A percentile compares a stretch with the other conserved stretches of the same genome.
These are phyloP conservation scores for Patella caerulea DNA, from an alignment of 2,888 invertebrate species.

Conservation along the genomic window DNA sequence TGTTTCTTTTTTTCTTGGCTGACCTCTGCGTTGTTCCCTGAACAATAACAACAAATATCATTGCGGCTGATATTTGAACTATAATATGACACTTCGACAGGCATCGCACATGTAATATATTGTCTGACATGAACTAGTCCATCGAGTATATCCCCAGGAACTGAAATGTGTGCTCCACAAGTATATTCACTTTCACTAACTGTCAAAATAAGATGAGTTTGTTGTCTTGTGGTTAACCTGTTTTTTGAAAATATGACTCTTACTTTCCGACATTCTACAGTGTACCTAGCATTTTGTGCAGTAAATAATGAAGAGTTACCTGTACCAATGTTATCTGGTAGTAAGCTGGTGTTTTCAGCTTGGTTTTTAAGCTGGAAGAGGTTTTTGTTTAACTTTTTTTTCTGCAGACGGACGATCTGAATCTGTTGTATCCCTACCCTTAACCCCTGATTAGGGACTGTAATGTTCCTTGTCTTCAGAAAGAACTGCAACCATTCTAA, in stretches of 20 bases:
- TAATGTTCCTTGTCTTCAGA: neutral
- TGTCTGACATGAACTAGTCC: constrained; percentile 20
- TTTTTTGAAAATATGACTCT: neutral
- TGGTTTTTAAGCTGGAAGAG: neutral
- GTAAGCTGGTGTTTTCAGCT: too few species aligned
- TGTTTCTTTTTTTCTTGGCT: constrained; percentile 17
- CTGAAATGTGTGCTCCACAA: constrained; percentile 19
- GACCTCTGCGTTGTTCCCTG: constrained; percentile 15
- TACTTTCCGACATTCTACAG: neutral
- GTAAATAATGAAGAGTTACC: neutral
- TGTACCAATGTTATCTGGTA: too few species aligned
- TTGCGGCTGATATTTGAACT: constrained; percentile 22
- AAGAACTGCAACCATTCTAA: neutral
- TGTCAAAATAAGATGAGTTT: constrained; percentile 13
- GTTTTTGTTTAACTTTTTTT: too few species aligned
- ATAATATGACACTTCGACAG: constrained; percentile 24
- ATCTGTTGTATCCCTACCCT: neutral
- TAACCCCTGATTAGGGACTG: neutral
- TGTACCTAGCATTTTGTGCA: neutral
- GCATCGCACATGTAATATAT: constrained; percentile 16
- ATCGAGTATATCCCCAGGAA: constrained; percentile 15
- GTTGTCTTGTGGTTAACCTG: constrained; percentile 13
- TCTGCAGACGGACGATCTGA: neutral
- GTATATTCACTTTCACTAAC: constrained; percentile 23
- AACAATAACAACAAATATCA: constrained; percentile 23